Evolutionary conservation across 2,113 vertebrate genomes (phyloP), one percentile per base, ranked within the genome.

Genomic region (Toxotes chatareus): DNA sequence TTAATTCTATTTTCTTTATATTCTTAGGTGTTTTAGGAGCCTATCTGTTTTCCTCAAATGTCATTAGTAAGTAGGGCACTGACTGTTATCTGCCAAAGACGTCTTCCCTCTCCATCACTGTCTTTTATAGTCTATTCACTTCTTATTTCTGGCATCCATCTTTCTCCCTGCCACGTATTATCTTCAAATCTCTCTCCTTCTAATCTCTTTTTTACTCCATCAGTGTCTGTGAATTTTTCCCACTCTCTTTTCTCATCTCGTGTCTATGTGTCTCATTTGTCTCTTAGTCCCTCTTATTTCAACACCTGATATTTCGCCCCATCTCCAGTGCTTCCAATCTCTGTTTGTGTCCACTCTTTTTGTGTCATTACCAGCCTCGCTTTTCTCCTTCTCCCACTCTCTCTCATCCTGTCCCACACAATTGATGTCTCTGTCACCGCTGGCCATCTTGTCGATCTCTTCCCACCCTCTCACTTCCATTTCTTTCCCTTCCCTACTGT

Each of bases 201-300:
- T 90, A 77, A 92, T 89, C 61, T 86, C 63, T 78, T 83, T 83
- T 91, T 86, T 79, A 27, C 82, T 84, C 80, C 64, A 86, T 90
- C 89, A 89, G 69, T 40, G 42, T 70, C 84, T 73, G 46, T 61
- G 69, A 88, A 70, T 74, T 83, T 86, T 91, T 73, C 56, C 72
- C 19, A 46, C 57, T 14, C 59, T 63, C 51, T 53, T 73, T 79
- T 71, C 62, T 79, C 73, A 31, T 69, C 57, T 76, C 56, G 19
- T 36, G 66, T 74, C 68, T 47, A n/a, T 36, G 66, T 17, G 68
- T 67, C 66, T 80, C 72, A 79, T 82, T 82, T 53, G 57, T 87
- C 83, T 87, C 64, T 32, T 13, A 34, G 73, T 66, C 49, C n/a
- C 16, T 66, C 60, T 63, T 34, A n/a, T 88, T 90, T 83, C 53